A percentile compares a stretch with the other conserved stretches of the same genome.
phyloP scores from a whole-genome alignment of 2,797 vertebrate species.

The Euphonia xanthogaster region DNA sequence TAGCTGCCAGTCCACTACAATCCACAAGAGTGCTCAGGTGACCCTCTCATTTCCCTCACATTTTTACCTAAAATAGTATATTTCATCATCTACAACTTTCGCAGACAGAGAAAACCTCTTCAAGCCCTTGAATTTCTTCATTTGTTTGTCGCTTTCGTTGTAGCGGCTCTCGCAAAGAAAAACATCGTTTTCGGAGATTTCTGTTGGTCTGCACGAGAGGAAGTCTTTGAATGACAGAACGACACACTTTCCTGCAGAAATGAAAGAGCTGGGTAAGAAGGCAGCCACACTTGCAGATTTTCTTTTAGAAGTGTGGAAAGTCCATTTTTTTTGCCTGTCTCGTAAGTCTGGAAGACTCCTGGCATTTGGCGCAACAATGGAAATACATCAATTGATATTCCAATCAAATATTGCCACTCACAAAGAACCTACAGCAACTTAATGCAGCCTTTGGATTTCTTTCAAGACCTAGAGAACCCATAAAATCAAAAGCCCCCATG shows the following conservation, averaged over 20 bases:
- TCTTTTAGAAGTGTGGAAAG: neutral
- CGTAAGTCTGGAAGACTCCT: neutral
- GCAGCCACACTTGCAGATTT: neutral
- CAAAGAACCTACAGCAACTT: neutral
- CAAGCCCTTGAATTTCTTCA: slow-evolving; percentile 98
- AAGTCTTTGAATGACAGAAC: slow-evolving; percentile 97
- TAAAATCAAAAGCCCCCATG: neutral
- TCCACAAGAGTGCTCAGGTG: neutral
- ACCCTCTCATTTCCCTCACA: neutral
- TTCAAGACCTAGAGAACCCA: neutral
- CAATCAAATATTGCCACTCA: neutral
- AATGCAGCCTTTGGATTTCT: neutral
- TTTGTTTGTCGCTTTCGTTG: slow-evolving; percentile 93
- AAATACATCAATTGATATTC: neutral
- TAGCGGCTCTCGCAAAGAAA: slow-evolving; percentile 97
- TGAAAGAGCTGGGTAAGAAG: slow-evolving; percentile 46
- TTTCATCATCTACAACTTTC: slow-evolving; percentile 98
- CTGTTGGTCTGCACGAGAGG: slow-evolving; percentile 91
- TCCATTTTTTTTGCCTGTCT: neutral
- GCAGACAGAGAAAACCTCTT: slow-evolving; percentile 97
- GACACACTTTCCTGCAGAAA: slow-evolving; percentile 87
- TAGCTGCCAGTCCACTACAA: neutral
- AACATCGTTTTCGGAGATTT: slow-evolving; percentile 88
- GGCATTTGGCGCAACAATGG: rapidly evolving
- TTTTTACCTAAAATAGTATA: slow-evolving; percentile 95